These are phyloP conservation scores for Chondrosia reniformis DNA, from an alignment of 37 sponge, comb jelly and placozoan species.

Conservation along the genomic window DNA sequence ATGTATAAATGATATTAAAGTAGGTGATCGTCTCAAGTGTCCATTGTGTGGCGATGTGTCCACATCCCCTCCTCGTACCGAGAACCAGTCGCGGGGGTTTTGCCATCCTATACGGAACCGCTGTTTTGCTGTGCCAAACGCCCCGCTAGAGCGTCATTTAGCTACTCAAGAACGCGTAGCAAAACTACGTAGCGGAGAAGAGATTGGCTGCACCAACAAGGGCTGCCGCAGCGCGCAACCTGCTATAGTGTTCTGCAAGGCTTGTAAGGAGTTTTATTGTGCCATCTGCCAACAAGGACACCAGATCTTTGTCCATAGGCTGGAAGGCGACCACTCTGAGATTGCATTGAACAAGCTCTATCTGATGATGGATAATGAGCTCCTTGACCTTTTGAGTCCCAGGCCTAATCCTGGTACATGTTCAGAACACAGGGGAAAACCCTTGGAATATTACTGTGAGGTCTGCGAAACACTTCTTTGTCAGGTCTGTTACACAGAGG, in stretches of 20 bases:
- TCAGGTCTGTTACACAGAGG: neutral
- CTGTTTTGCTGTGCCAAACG: neutral
- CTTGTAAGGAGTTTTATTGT: neutral
- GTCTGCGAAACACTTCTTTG: conserved; percentile 2
- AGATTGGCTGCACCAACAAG: neutral
- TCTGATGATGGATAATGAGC: neutral
- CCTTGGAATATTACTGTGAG: conserved; percentile 14
- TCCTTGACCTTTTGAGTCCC: neutral
- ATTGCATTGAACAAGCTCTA: neutral
- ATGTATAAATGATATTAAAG: neutral
- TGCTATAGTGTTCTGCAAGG: neutral
- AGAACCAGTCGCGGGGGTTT: too few relatives aligned
- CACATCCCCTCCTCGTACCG: too few relatives aligned
- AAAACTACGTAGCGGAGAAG: neutral
- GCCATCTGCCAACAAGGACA: neutral
- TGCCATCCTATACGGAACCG: too few relatives aligned
- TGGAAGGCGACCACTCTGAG: neutral
- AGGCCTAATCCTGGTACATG: neutral
- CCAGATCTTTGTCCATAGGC: neutral
- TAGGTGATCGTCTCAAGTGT: neutral
- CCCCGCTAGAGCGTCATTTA: neutral
- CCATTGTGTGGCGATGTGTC: neutral
- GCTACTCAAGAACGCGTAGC: neutral
- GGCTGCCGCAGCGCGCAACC: neutral
- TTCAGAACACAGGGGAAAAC: neutral